A percentile compares a stretch with the other conserved stretches of the same genome.
Evolutionary conservation across 2,888 invertebrate species (phyloP).

Genomic region (Gibbula magus): DNA sequence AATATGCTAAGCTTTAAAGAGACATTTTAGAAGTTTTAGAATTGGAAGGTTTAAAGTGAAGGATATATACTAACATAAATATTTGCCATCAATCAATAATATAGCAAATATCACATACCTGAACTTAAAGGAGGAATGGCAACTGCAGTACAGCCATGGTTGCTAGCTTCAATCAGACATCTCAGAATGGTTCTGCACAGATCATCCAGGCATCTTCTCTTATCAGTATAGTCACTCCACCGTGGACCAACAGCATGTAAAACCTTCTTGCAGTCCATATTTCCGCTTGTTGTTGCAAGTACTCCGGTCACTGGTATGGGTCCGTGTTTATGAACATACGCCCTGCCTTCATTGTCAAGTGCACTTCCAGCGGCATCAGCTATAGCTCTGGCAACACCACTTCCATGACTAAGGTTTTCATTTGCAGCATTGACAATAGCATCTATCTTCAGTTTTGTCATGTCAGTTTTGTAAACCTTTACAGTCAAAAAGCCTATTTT

Average conservation of each 20-base stretch:
- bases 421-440: conserved; percentile 62
- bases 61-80: too few relatives aligned
- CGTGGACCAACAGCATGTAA: conserved; percentile 3
- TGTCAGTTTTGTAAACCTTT: conserved; percentile 43
- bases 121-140: too few relatives aligned
- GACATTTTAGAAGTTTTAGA: too few relatives aligned
- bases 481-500: not conserved
- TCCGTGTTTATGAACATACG: not conserved
- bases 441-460: conserved; percentile 50
- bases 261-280: not conserved
- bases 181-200: too few relatives aligned
- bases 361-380: conserved; percentile 42
- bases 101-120: too few relatives aligned
- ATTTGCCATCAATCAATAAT: too few relatives aligned
- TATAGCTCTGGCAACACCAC: conserved; percentile 57
- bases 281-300: not conserved
- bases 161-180: too few relatives aligned
- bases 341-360: not conserved
- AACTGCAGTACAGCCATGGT: too few relatives aligned
- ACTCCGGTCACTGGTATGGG: not conserved
- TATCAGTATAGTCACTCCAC: not conserved
- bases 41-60: too few relatives aligned
- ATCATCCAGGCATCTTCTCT: not conserved
- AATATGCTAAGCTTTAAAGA: too few relatives aligned
- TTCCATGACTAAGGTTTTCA: conserved; percentile 50